Conservation (phyloP, 2,888 invertebrate genomes). For the Eubasilissa splendida region DNA sequence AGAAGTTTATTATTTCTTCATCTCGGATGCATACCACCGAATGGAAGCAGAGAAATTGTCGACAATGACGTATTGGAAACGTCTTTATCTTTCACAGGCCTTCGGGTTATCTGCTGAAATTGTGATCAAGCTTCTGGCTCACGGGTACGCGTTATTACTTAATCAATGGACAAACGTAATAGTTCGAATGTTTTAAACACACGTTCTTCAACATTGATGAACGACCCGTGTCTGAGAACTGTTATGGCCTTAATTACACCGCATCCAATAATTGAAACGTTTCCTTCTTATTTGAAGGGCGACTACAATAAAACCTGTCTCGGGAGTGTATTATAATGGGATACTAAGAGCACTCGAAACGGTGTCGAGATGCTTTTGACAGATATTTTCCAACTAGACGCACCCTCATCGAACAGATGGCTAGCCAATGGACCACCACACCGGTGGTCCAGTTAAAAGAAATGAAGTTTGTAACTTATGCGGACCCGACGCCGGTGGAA, state of each 20-base stretch:
- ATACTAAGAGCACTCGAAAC: conserved; percentile 41
- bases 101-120: too few species aligned
- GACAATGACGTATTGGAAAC: too few species aligned
- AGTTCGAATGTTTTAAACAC: conserved; percentile 2
- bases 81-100: too few species aligned
- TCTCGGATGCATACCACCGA: too few species aligned
- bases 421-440: conserved; percentile 21
- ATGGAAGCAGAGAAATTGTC: too few species aligned
- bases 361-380: conserved; percentile 54
- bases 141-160: neutral
- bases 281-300: conserved; percentile 4
- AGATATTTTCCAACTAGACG: conserved; percentile 47
- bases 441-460: conserved; percentile 42
- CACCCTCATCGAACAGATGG: conserved; percentile 44
- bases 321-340: conserved; percentile 21
- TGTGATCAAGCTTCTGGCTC: too few species aligned
- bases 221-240: conserved; percentile 6
- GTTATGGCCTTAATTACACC: conserved; percentile 28
- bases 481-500: conserved; percentile 29
- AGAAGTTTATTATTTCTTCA: too few species aligned
- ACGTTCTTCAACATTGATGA: conserved; percentile 21
- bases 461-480: conserved; percentile 49
- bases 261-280: conserved; percentile 28
- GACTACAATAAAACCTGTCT: conserved; percentile 31
- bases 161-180: conserved; percentile 6